Conservation (phyloP, 1,140 invertebrate genomes). For the Pollicipes pollicipes region DNA sequence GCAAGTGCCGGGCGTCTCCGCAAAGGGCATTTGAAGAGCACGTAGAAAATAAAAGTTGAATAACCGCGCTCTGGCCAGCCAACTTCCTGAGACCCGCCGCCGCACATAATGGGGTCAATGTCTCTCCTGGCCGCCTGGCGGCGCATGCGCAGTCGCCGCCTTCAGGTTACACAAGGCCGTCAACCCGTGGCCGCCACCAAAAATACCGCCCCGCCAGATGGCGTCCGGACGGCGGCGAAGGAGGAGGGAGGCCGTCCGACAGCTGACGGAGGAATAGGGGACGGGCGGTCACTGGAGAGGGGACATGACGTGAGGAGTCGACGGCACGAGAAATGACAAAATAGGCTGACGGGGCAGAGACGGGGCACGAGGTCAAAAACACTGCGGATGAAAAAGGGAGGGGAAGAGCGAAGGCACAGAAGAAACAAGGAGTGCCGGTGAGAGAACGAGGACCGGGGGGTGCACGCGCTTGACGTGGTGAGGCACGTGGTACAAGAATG, state of each 20-base stretch:
- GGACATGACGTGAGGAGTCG: not conserved
- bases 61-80: not conserved
- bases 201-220: not conserved
- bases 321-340: too few relatives aligned
- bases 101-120: not conserved
- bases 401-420: too few relatives aligned
- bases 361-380: too few relatives aligned
- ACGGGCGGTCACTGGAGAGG: too few relatives aligned
- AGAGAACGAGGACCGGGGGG: too few relatives aligned
- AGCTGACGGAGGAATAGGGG: too few relatives aligned
- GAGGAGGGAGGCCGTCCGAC: not conserved
- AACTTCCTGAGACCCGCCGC: not conserved
- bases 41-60: constrained; percentile 2
- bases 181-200: not conserved
- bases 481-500: too few relatives aligned
- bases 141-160: not conserved
- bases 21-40: not conserved
- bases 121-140: not conserved
- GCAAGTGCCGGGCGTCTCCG: not conserved
- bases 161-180: not conserved
- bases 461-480: too few relatives aligned
- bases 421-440: too few relatives aligned
- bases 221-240: too few relatives aligned
- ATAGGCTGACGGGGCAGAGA: too few relatives aligned
- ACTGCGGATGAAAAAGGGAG: too few relatives aligned